Evolutionary conservation across 2,888 invertebrate genomes (phyloP), one percentile per base, ranked within the genome.

Genomic region (Eugnorisma glareosa): DNA sequence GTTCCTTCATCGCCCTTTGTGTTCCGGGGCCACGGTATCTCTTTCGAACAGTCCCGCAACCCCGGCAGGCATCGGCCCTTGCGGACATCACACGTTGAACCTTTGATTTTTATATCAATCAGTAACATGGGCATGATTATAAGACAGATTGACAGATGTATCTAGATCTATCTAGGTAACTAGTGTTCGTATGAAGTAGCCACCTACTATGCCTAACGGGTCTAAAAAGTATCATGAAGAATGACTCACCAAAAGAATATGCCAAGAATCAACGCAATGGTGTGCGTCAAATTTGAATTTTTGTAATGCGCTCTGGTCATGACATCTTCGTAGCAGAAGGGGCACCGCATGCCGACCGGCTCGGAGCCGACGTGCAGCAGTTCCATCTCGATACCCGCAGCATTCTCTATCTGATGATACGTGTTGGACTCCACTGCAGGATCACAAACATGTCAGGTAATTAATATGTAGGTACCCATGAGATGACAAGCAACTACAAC

Each of bases 341-440:
- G 95, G 79, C 96, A 96, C 6, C 94, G 92, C 92, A 96, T 94
- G 24, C 96, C 96, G 40, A 96, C 94, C 0, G 96, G 96, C 86
- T 96, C 96, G 7, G 96, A 96, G 1, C 96, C 96, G 1, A 96
- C 96, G 61, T 94, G 94, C 57, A 96, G 86, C 7, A 96, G 86
- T 73, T 96, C 96, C 94, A 96, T 94, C 88, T 96, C 96, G 31
- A 96, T 94, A 79, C 89, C 93, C 66, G 94, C 93, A 15, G 92
- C 92, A 81, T 89, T 89, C 66, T 94, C 94, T 81, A 96, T 96
- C 75, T 93, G 95, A 57, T 91, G 93, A 81, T 96, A 96, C 13
- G 87, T 83, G 82, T 91, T 94, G 5, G 91, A 82, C 45, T 96
- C 96, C 96, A 96, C 96, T 96, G 90, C 21, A 93, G 28, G 7